A percentile compares a stretch with the other conserved stretches of the same genome.
phyloP scores from a whole-genome alignment of 2,113 vertebrate genomes.

The Lipotes vexillifer region DNA sequence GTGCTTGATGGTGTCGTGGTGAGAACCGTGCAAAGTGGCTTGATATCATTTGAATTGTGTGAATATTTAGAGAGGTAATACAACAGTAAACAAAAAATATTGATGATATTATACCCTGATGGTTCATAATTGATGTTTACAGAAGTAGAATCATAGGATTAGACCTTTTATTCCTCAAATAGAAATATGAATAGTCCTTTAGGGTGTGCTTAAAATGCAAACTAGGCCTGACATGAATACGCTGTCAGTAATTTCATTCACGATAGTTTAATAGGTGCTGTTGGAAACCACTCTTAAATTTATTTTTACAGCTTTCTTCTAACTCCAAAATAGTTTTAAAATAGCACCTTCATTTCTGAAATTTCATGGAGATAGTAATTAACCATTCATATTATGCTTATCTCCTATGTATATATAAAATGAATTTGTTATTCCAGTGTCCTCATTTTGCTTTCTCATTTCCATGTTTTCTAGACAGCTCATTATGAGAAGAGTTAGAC shows the following conservation, averaged over 20 bases:
- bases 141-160: neutral
- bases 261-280: conserved; percentile 25
- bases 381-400: conserved; percentile 8
- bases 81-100: neutral
- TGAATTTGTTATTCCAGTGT: conserved; percentile 35
- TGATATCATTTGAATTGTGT: conserved; percentile 87
- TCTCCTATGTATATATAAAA: conserved; percentile 16
- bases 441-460: conserved; percentile 58
- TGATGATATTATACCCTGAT: neutral
- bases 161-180: neutral
- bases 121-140: neutral
- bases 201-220: conserved; percentile 17
- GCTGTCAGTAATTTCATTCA: neutral
- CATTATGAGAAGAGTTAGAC: neutral
- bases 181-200: neutral
- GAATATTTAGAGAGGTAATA: conserved; percentile 87
- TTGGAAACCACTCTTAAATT: conserved; percentile 3
- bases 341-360: conserved; percentile 47
- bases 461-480: conserved; percentile 51
- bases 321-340: conserved; percentile 48
- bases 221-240: neutral
- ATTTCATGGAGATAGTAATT: conserved; percentile 45
- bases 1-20: conserved; percentile 81
- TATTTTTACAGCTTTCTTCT: conserved; percentile 34
- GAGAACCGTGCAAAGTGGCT: conserved; percentile 81